These are phyloP conservation scores for Clitarchus hookeri DNA, from an alignment of 2,888 invertebrate genomes.

Conservation along the genomic window DNA sequence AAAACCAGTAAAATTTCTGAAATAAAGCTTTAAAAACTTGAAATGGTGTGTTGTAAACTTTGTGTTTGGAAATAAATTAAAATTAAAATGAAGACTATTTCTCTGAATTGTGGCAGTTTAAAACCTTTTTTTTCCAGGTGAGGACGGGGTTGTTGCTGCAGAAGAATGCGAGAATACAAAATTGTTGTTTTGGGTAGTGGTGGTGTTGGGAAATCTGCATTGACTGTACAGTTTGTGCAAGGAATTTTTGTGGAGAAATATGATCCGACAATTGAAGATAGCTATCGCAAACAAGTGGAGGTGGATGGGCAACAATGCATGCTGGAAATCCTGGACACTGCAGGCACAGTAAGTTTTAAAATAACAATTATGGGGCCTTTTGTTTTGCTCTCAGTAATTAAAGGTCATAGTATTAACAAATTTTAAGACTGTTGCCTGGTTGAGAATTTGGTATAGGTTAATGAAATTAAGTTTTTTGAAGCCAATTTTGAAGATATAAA, in stretches of 20 bases:
- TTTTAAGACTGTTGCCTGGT: too few species aligned
- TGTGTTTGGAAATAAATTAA: too few species aligned
- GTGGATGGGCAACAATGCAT: conserved; percentile 99
- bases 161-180: conserved; percentile 97
- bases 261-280: conserved; percentile 99
- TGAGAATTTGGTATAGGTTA: too few species aligned
- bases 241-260: conserved; percentile 99
- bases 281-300: conserved; percentile 99
- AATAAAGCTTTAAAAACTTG: too few species aligned
- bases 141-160: conserved; percentile 36
- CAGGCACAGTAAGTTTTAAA: conserved; percentile 80
- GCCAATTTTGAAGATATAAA: too few species aligned
- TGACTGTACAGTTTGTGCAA: conserved; percentile 97
- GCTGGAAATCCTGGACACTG: conserved; percentile 99
- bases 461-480: too few species aligned
- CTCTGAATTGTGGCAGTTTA: neutral
- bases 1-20: too few species aligned
- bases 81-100: neutral
- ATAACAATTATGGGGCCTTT: too few species aligned
- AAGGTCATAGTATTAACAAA: too few species aligned
- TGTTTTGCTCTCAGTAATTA: too few species aligned
- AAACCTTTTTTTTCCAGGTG: conserved; percentile 27
- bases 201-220: conserved; percentile 98
- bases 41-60: too few species aligned
- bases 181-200: conserved; percentile 99